Conservation (phyloP, 2,113 vertebrate species). For the Bufo gargarizans region DNA sequence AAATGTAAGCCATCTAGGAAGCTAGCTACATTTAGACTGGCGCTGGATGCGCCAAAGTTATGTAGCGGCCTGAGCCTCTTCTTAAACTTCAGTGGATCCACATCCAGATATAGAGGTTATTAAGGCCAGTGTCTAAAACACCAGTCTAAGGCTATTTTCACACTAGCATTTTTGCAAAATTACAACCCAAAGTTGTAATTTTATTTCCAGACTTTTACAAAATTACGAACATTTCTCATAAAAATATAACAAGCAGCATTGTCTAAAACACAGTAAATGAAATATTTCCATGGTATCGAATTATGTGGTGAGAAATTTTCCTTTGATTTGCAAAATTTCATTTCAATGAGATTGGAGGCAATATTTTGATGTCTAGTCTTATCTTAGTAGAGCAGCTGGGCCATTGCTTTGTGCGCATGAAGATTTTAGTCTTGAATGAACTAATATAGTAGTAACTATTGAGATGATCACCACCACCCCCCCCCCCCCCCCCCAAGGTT, state of each 20-base stretch:
- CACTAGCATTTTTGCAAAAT: too few relatives aligned
- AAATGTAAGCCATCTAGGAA: too few relatives aligned
- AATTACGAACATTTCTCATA: background rate
- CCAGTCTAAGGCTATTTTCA: too few relatives aligned
- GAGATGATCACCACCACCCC: background rate
- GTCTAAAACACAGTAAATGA: background rate
- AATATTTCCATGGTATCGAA: background rate
- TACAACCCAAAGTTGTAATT: background rate
- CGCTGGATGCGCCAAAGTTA: too few relatives aligned
- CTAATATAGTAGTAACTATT: background rate
- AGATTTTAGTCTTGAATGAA: background rate
- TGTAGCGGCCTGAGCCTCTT: too few relatives aligned
- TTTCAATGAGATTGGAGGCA: background rate
- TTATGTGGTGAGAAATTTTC: background rate
- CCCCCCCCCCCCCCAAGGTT: too few relatives aligned
- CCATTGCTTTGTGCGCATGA: background rate
- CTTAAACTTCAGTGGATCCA: too few relatives aligned
- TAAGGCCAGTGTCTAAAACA: too few relatives aligned
- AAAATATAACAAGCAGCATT: background rate
- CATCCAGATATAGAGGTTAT: too few relatives aligned
- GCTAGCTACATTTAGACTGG: too few relatives aligned
- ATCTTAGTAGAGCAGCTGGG: background rate
- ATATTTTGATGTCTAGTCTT: background rate
- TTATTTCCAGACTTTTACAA: background rate
- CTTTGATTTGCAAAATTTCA: background rate